Evolutionary conservation across 2,113 vertebrate genomes (phyloP).

Genomic region (Mellivora capensis): DNA sequence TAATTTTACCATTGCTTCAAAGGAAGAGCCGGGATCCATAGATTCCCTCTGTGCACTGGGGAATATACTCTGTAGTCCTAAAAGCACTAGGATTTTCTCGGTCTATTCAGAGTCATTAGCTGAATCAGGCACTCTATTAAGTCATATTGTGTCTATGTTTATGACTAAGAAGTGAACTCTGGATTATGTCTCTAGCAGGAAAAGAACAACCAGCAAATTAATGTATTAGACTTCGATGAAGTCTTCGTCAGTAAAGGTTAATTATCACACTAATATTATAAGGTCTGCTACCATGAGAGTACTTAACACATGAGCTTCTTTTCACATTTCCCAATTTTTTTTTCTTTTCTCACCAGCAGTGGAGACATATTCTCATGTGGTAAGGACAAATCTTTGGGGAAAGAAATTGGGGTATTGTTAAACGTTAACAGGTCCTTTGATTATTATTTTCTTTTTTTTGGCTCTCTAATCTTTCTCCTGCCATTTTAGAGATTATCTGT

Average conservation of each 20-base stretch:
- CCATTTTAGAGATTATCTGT: neutral
- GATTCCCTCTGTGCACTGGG: neutral
- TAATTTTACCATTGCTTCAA: neutral
- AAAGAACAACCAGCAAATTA: constrained; percentile 66
- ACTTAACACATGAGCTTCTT: constrained; percentile 17
- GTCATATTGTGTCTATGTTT: constrained; percentile 59
- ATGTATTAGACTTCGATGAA: constrained; percentile 49
- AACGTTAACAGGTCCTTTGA: neutral
- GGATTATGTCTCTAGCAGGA: constrained; percentile 51
- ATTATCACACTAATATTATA: constrained; percentile 39
- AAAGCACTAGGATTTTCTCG: constrained; percentile 9
- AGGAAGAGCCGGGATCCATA: neutral
- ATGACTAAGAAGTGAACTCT: constrained; percentile 61
- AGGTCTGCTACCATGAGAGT: neutral
- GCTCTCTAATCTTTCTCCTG: neutral
- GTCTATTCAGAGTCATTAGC: neutral
- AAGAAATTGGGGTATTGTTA: neutral
- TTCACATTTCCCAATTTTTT: neutral
- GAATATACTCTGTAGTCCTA: neutral
- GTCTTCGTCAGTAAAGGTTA: constrained; percentile 57
- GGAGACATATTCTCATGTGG: neutral
- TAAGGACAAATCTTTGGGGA: neutral
- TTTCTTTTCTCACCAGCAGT: neutral
- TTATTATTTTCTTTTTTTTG: neutral
- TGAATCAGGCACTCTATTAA: constrained; percentile 43